These are phyloP conservation scores for Diogma glabrata DNA, from an alignment of 2,888 invertebrate species.

Conservation along the genomic window DNA sequence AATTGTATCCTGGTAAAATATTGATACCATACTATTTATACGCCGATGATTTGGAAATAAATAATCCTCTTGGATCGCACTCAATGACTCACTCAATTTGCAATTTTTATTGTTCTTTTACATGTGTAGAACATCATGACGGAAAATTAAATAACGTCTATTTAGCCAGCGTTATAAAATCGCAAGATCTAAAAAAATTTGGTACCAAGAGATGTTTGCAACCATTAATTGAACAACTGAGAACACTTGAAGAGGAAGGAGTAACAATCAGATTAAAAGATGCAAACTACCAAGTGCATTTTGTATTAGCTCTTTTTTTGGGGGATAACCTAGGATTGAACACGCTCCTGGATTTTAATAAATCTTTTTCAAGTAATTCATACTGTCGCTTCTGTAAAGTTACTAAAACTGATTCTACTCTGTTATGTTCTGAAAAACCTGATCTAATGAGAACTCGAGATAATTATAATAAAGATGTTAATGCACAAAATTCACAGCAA, in stretches of 20 bases:
- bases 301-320: conserved; percentile 15
- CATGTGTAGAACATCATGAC: background rate
- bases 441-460: conserved; percentile 9
- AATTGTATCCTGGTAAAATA: background rate
- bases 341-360: conserved; percentile 14
- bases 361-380: conserved; percentile 20
- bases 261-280: conserved; percentile 16
- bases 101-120: background rate
- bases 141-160: conserved; percentile 21
- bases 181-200: conserved; percentile 21
- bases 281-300: conserved; percentile 13
- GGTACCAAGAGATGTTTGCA: conserved; percentile 22
- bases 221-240: conserved; percentile 20
- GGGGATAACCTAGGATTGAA: conserved; percentile 16
- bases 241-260: conserved; percentile 20
- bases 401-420: conserved; percentile 16
- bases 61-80: background rate
- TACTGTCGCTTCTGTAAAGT: conserved; percentile 23
- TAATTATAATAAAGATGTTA: background rate
- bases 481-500: background rate
- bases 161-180: conserved; percentile 21
- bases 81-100: background rate
- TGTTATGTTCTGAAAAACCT: conserved; percentile 16
- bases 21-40: background rate
- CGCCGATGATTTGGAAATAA: background rate